Conservation (phyloP, 2,888 invertebrate genomes). For the Scelioninae gen. 2 region DNA sequence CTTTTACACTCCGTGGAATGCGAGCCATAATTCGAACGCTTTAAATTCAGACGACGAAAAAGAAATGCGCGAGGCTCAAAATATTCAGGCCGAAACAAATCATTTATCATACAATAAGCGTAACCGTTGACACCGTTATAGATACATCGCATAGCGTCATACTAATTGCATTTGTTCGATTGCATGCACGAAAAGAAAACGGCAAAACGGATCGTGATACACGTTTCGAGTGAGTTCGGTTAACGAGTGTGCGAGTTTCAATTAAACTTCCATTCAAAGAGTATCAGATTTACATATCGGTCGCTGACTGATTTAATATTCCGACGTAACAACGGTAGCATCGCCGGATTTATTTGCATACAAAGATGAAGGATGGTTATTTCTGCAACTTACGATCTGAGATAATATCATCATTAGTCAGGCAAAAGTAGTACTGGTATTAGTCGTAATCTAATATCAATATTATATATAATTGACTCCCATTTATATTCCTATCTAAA, state of each 20-base stretch:
- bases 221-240: slow-evolving; percentile 45
- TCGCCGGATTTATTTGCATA: slow-evolving; percentile 38
- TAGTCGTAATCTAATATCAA: neutral
- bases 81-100: slow-evolving; percentile 28
- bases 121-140: slow-evolving; percentile 47
- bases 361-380: slow-evolving; percentile 23
- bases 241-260: slow-evolving; percentile 49
- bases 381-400: slow-evolving; percentile 2
- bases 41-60: slow-evolving; percentile 21
- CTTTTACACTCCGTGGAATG: too few species aligned
- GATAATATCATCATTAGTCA: slow-evolving; percentile 16
- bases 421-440: too few species aligned
- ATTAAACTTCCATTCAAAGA: slow-evolving; percentile 41
- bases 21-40: too few species aligned
- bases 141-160: slow-evolving; percentile 26
- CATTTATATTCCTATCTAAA: neutral
- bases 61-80: slow-evolving; percentile 8
- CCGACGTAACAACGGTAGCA: slow-evolving; percentile 28
- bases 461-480: slow-evolving; percentile 17
- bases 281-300: slow-evolving; percentile 34
- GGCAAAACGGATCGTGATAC: slow-evolving; percentile 61
- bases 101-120: slow-evolving; percentile 39
- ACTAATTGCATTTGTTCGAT: slow-evolving; percentile 30
- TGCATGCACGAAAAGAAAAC: slow-evolving; percentile 45
- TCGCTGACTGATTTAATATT: slow-evolving; percentile 43